Evolutionary conservation across 2,113 vertebrate genomes (phyloP).

Genomic region (Nycticryphes semicollaris): DNA sequence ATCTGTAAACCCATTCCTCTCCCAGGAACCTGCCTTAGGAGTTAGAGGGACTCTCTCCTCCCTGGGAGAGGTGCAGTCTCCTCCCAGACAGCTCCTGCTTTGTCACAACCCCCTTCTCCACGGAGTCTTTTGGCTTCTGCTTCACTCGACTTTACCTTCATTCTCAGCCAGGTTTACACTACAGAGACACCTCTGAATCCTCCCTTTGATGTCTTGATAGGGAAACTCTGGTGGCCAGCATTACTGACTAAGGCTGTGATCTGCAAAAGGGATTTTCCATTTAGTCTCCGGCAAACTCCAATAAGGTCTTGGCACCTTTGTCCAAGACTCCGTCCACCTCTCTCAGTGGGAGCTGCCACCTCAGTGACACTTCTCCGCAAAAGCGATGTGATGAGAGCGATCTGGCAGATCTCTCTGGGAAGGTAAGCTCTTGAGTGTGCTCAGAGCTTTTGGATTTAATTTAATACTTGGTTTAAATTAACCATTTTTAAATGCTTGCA

Average conservation of each 20-base stretch:
- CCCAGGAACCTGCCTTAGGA: not conserved
- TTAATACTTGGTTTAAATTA: slow-evolving; percentile 60
- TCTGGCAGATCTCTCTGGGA: slow-evolving; percentile 60
- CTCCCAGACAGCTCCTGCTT: not conserved
- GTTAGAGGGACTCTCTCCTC: not conserved
- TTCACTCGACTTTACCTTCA: not conserved
- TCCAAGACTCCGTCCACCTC: slow-evolving; percentile 18
- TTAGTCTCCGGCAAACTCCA: slow-evolving; percentile 7
- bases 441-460: slow-evolving; percentile 63
- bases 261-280: slow-evolving; percentile 61
- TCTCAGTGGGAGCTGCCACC: slow-evolving; percentile 60
- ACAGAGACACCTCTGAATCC: not conserved
- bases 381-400: slow-evolving; percentile 41
- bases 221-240: not conserved
- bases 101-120: not conserved
- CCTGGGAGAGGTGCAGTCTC: not conserved
- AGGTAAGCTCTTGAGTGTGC: slow-evolving; percentile 54
- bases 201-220: not conserved
- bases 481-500: slow-evolving; percentile 64
- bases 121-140: not conserved
- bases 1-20: not conserved
- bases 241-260: not conserved
- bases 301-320: slow-evolving; percentile 28
- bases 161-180: slow-evolving; percentile 18
- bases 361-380: slow-evolving; percentile 15